Percentiles rank a stretch among this genome's conserved stretches.
These are phyloP conservation scores for Arge pagana DNA, from an alignment of 2,888 invertebrate genomes.

Conservation along the genomic window DNA sequence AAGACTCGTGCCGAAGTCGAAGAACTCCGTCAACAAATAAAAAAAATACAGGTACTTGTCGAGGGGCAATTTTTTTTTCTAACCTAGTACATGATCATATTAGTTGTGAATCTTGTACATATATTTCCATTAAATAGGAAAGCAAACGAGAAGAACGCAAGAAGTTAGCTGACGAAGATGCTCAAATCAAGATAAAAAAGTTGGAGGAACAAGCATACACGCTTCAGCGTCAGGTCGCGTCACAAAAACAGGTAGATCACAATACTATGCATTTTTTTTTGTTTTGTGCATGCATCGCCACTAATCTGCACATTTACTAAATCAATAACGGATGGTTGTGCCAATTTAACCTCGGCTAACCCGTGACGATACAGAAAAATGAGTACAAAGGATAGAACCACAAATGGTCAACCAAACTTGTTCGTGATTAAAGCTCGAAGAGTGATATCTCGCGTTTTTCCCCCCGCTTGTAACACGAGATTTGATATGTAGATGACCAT, in stretches of 20 bases:
- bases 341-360: slow-evolving; percentile 33
- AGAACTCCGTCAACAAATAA: slow-evolving; percentile 82
- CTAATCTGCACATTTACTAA: slow-evolving; percentile 40
- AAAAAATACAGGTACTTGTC: slow-evolving; percentile 84
- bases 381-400: no score
- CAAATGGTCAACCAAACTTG: no score
- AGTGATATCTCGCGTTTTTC: no score
- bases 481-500: no score
- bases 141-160: slow-evolving; percentile 89
- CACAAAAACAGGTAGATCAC: slow-evolving; percentile 74
- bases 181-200: slow-evolving; percentile 89
- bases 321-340: slow-evolving; percentile 29
- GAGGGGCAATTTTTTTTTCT: no score
- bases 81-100: not conserved
- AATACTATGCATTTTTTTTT: slow-evolving; percentile 34
- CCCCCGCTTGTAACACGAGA: no score
- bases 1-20: slow-evolving; percentile 89
- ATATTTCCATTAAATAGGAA: slow-evolving; percentile 71
- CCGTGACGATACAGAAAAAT: slow-evolving; percentile 31
- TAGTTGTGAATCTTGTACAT: no score
- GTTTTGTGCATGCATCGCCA: slow-evolving; percentile 39
- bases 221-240: slow-evolving; percentile 87
- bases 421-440: no score
- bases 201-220: slow-evolving; percentile 92
- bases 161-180: slow-evolving; percentile 93